Evolutionary conservation across 2,888 invertebrate genomes (phyloP).

Genomic region (Ennomos erosarius): DNA sequence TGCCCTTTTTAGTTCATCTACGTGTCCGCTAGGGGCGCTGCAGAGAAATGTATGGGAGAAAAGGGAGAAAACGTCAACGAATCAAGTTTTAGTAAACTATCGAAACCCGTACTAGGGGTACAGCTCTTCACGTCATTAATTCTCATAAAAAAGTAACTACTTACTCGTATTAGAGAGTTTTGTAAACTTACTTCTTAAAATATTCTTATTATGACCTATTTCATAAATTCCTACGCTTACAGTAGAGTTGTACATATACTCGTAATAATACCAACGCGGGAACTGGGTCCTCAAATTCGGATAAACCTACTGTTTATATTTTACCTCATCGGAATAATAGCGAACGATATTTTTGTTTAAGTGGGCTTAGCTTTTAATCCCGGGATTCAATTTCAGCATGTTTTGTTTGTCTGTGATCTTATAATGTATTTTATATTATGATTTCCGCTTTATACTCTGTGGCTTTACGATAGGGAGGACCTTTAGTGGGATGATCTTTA

Average conservation of each 20-base stretch:
- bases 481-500: constrained; percentile 2
- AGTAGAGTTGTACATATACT: background rate
- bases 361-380: constrained; percentile 29
- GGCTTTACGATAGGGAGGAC: background rate
- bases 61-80: no score
- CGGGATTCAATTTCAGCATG: constrained; percentile 25
- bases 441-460: background rate
- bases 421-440: background rate
- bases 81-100: no score
- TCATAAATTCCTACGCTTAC: background rate
- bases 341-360: constrained; percentile 34
- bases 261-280: background rate
- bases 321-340: constrained; percentile 23
- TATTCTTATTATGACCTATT: no score
- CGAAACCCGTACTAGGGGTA: no score
- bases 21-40: no score
- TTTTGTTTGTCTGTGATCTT: constrained; percentile 30
- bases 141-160: no score
- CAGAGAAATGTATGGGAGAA: no score
- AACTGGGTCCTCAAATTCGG: background rate
- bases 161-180: no score
- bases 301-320: constrained; percentile 10
- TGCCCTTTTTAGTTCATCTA: no score
- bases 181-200: no score
- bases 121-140: no score